Base-by-base conservation (phyloP, 1,140 invertebrate species). In the Mactra quadrangularis region DNA sequence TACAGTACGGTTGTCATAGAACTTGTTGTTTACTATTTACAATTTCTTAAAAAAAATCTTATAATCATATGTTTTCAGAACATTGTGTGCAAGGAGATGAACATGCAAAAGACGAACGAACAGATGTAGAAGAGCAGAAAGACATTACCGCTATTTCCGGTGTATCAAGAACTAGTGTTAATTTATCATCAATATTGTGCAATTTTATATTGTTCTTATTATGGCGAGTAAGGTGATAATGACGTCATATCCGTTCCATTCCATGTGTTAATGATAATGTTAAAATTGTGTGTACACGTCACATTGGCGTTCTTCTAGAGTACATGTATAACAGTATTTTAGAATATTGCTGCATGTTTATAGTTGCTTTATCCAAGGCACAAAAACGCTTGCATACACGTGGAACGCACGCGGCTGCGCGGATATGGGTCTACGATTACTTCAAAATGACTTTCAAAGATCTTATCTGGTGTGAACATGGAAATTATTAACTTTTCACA, bases 71-170 rank as follows among this genome's bases (percentile, higher is more conserved):
- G n/a, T 7, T 76, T 60, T 19, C 74, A 76, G 74, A 76, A 38
- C 45, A 35, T 7, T 76, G 74, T 76, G 41, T 22, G 47, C 74
- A 76, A 50, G 57, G 57, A 9, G 74, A 76, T 50, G 53, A 76
- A 29, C 47, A 76, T 33, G 62, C 57, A 52, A 75, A 33, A 4
- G 41, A 76, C 31, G 45, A 62, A 41, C 35, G 45, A 62, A 60
- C 74, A 33, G 74, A 62, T 22, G 74, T 76, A 17, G 59, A 76
- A 33, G 41, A 76, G 50, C 74, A 76, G 17, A 76, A 60, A 29
- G 41, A 76, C 57, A 76, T 47, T 22, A 64, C 45, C 22, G 15
- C 41, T 17, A 50, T 38, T 25, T 50, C 74, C 19, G 38, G 55
- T 60, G 38, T 50, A 25, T 57, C 33, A 57, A 74, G 52, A 57